A percentile compares a stretch with the other conserved stretches of the same genome.
Evolutionary conservation across 53 echinoderm and acorn worm genomes (phyloP).

Genomic region (Stichopus horrens): DNA sequence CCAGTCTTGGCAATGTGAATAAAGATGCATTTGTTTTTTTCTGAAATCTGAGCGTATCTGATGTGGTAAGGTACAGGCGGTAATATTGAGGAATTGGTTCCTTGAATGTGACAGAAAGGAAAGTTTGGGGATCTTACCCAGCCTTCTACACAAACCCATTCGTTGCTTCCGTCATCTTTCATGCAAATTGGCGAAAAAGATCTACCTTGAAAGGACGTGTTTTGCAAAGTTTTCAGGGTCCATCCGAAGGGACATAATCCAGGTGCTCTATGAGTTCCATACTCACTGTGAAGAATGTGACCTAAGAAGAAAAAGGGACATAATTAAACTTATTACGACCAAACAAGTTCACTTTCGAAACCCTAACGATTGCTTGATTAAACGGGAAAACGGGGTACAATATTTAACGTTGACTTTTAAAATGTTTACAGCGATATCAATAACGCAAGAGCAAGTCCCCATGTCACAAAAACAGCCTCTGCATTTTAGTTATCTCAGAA

Average conservation of each 20-base stretch:
- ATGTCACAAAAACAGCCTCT: too few relatives aligned
- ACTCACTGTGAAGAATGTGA: too few relatives aligned
- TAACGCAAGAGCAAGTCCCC: too few relatives aligned
- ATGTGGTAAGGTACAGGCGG: background rate
- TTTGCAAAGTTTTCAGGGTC: background rate
- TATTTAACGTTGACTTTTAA: too few relatives aligned
- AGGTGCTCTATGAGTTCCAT: too few relatives aligned
- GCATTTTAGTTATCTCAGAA: too few relatives aligned
- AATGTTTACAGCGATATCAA: too few relatives aligned
- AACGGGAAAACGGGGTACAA: too few relatives aligned
- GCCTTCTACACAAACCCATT: background rate
- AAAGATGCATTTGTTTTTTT: slow-evolving; percentile 1
- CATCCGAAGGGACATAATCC: background rate
- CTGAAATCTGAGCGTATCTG: background rate
- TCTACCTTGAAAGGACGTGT: background rate
- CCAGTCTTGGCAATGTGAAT: background rate
- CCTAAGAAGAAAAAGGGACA: too few relatives aligned
- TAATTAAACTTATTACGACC: too few relatives aligned
- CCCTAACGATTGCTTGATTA: too few relatives aligned
- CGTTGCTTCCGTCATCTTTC: background rate
- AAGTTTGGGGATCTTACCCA: background rate
- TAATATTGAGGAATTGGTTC: background rate
- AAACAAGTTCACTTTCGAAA: too few relatives aligned
- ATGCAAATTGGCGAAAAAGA: background rate
- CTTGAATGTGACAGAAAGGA: background rate